Conservation (phyloP, 1,140 invertebrate species). For the Bombus soroeensis region DNA sequence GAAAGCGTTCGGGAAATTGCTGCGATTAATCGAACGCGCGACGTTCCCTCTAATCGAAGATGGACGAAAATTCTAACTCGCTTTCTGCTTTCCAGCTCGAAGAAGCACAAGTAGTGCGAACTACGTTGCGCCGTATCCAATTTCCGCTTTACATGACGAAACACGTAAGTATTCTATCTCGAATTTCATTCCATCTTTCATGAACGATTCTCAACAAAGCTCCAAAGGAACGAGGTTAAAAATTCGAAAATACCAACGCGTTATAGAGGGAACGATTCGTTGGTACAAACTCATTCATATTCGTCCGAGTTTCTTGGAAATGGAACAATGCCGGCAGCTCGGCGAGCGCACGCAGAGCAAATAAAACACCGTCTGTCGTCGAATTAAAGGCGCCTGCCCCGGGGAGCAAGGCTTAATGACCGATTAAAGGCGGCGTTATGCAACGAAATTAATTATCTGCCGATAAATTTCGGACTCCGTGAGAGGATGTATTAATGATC, state of each 20-base stretch:
- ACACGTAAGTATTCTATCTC: too few species aligned
- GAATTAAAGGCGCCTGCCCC: conserved; percentile 55
- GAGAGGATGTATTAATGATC: conserved; percentile 68
- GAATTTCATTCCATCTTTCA: too few species aligned
- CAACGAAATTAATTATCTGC: conserved; percentile 76
- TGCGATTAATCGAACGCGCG: too few species aligned
- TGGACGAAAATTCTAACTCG: too few species aligned
- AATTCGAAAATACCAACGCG: neutral
- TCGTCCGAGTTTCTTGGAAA: neutral
- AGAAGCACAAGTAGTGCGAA: too few species aligned
- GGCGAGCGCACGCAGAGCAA: neutral
- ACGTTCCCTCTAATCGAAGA: too few species aligned
- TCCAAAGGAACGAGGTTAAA: neutral
- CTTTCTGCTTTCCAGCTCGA: too few species aligned
- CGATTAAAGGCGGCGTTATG: conserved; percentile 66
- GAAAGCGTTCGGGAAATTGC: too few species aligned
- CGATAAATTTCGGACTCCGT: conserved; percentile 64
- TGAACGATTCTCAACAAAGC: too few species aligned
- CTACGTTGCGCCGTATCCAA: too few species aligned
- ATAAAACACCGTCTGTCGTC: conserved; percentile 51
- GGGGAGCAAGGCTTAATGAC: conserved; percentile 59
- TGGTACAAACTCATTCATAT: neutral
- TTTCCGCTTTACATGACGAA: too few species aligned
- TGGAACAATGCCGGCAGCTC: neutral
- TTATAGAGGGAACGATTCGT: neutral